Evolutionary conservation across 1,140 invertebrate genomes (phyloP), one percentile per base, ranked within the genome.

Genomic region (Aphis gossypii): DNA sequence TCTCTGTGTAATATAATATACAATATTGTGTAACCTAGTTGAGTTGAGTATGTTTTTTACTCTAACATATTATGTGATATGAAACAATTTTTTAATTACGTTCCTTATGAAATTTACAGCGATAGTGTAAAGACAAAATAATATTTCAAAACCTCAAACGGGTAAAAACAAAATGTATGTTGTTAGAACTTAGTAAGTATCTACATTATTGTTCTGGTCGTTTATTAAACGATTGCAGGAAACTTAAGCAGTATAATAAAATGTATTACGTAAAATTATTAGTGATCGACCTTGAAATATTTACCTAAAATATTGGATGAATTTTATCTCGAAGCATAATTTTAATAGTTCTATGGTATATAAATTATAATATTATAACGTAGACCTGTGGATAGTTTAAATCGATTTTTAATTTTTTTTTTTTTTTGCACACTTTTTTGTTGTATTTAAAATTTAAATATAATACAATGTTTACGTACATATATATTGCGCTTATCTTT

Each of bases 331-430:
- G 51, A 35, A 54, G n/a, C 48, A n/a, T 35, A n/a, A 35, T 51
- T n/a, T 14, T 88, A 51, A 89, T 51, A 83, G 68, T 54, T 54
- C 83, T 35, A n/a, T 9, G 76, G 54, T 83, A 92, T 83, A n/a
- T n/a, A 30, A 14, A 30, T 68, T 14, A 68, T 68, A 30, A 68
- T 68, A 68, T 30, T 76, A n/a, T n/a, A 18, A n/a, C 30, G 46
- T 46, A 51, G 68, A 92, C 14, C 11, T 38, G 44, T 83, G 44
- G n/a, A 54, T 38, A 76, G 90, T 44, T 76, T 35, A 23, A 76
- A 84, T 23, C 23, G 8, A 23, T 83, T 92, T 54, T 14, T 38
- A 83, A 54, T 92, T 92, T 92, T 46, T 68, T 38, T 88, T 35
- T 35, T 54, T 35, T 89, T 56, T 23, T 56, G 35, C 23, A 41